These are phyloP conservation scores for Paralichthys olivaceus DNA, from an alignment of 2,113 vertebrate species.

Conservation along the genomic window DNA sequence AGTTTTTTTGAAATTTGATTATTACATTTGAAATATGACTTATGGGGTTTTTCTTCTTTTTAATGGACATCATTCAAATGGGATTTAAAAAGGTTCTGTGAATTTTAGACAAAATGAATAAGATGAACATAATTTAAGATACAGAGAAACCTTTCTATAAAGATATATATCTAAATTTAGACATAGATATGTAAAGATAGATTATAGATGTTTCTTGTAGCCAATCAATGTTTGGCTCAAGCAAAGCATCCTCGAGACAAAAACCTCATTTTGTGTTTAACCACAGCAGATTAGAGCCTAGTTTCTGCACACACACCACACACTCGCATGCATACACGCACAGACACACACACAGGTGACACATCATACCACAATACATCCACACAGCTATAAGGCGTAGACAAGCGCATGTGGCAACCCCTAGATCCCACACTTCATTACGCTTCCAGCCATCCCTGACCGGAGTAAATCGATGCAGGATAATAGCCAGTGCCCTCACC, in stretches of 20 bases:
- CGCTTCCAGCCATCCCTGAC: constrained; percentile 74
- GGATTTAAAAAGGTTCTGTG: too few relatives aligned
- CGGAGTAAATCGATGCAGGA: constrained; percentile 79
- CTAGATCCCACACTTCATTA: constrained; percentile 81
- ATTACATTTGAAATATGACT: too few relatives aligned
- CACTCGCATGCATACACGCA: constrained; percentile 31
- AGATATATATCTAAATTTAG: too few relatives aligned
- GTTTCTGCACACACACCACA: constrained; percentile 45
- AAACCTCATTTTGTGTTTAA: constrained; percentile 40
- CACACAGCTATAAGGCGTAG: constrained; percentile 67
- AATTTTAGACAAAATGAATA: too few relatives aligned
- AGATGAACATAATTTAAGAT: too few relatives aligned
- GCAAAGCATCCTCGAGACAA: constrained; percentile 12
- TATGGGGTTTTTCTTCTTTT: too few relatives aligned
- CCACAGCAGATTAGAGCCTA: constrained; percentile 32
- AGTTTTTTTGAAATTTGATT: too few relatives aligned
- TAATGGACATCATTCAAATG: constrained; percentile 5
- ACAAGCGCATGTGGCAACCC: constrained; percentile 64
- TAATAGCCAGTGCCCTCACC: constrained; percentile 70
- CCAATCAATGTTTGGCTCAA: constrained; percentile 23
- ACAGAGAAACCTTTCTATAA: too few relatives aligned
- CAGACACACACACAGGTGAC: constrained; percentile 47
- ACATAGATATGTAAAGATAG: too few relatives aligned
- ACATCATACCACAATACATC: constrained; percentile 56
- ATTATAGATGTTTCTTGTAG: background rate